These are phyloP conservation scores for Polymixis lichenea DNA, from an alignment of 2,888 invertebrate genomes.

Conservation along the genomic window DNA sequence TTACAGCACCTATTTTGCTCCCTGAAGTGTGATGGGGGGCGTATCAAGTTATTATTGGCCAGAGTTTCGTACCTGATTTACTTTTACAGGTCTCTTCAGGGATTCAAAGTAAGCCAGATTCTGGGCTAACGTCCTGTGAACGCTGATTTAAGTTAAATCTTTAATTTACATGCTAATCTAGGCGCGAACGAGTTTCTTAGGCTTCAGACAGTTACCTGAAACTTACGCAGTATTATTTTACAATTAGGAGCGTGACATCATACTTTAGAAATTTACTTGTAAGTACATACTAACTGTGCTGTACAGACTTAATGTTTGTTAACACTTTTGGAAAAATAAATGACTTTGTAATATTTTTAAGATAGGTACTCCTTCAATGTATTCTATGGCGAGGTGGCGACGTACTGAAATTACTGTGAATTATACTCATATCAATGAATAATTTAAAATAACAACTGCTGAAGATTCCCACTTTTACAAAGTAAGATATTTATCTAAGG, in stretches of 20 bases:
- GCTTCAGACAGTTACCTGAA: neutral
- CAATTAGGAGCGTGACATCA: neutral
- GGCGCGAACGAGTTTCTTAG: slow-evolving; percentile 29
- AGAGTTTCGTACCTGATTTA: slow-evolving; percentile 33
- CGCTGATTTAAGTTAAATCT: slow-evolving; percentile 62
- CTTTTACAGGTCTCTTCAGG: slow-evolving; percentile 41
- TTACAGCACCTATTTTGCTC: slow-evolving; percentile 1
- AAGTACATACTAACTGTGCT: neutral
- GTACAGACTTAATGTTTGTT: neutral
- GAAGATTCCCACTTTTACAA: neutral
- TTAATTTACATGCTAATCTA: slow-evolving; percentile 61
- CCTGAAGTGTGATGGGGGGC: neutral
- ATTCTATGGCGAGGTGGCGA: neutral
- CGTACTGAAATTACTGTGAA: neutral
- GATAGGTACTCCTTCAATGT: neutral
- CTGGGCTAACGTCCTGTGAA: slow-evolving; percentile 46
- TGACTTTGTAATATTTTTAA: neutral
- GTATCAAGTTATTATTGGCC: slow-evolving; percentile 29
- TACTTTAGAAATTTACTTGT: neutral
- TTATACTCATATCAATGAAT: neutral
- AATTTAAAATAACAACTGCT: neutral
- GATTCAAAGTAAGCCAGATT: slow-evolving; percentile 23
- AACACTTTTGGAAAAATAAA: too few relatives aligned
- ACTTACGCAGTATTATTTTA: slow-evolving; percentile 7
- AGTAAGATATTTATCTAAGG: neutral